These are phyloP conservation scores for Amphipyra tragopoginis DNA, from an alignment of 2,888 invertebrate species.

Conservation along the genomic window DNA sequence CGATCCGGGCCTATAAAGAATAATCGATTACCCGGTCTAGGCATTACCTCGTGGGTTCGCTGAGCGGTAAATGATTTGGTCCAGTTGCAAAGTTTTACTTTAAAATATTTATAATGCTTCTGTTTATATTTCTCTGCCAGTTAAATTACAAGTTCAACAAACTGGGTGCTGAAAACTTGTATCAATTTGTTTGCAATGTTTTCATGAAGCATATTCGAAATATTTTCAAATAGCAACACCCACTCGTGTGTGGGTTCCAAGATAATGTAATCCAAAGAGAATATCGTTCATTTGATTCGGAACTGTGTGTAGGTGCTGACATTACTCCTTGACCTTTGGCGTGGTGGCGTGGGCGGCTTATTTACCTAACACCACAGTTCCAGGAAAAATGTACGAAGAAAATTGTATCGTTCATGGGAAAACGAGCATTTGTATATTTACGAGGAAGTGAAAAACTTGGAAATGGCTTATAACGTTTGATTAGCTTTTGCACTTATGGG, in stretches of 20 bases:
- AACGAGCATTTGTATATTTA: slow-evolving; percentile 18
- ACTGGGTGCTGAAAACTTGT: slow-evolving; percentile 10
- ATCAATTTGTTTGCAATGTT: slow-evolving; percentile 14
- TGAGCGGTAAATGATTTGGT: slow-evolving; percentile 2
- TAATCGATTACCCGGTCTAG: slow-evolving; percentile 8
- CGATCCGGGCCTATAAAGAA: slow-evolving; percentile 16
- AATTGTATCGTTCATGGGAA: slow-evolving; percentile 38
- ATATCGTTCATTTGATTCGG: slow-evolving; percentile 53
- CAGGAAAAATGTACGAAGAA: slow-evolving; percentile 22
- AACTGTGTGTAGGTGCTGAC: slow-evolving; percentile 59
- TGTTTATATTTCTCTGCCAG: slow-evolving; percentile 7
- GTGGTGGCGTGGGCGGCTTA: slow-evolving; percentile 54
- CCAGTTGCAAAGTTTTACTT: not conserved
- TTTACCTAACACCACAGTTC: slow-evolving; percentile 50
- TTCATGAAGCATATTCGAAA: slow-evolving; percentile 20
- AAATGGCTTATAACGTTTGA: slow-evolving; percentile 1
- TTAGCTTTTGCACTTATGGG: slow-evolving; percentile 13
- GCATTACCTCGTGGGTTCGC: not conserved
- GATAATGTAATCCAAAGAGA: slow-evolving; percentile 55
- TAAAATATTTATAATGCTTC: not conserved
- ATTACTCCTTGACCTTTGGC: slow-evolving; percentile 66
- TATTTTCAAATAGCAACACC: slow-evolving; percentile 26
- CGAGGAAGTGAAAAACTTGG: slow-evolving; percentile 17
- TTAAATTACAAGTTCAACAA: slow-evolving; percentile 18
- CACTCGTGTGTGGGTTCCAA: slow-evolving; percentile 43